These are phyloP conservation scores for Drosophila murphyi DNA, from an alignment of 1,140 invertebrate species.

Conservation along the genomic window DNA sequence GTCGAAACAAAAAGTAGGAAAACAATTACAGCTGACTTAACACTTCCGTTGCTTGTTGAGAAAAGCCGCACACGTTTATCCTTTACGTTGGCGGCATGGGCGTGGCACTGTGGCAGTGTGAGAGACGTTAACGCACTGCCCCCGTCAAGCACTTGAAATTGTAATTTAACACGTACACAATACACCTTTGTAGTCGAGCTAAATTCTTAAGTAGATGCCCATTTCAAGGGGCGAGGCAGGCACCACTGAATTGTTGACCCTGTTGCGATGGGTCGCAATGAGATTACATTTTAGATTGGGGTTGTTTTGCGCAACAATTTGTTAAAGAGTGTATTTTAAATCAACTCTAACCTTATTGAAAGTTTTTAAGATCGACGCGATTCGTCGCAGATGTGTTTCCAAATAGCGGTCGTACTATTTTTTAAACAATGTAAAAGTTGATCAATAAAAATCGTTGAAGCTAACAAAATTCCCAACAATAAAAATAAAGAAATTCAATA, in stretches of 20 bases:
- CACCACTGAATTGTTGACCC: constrained; percentile 6
- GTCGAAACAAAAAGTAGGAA: constrained; percentile 72
- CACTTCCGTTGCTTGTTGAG: constrained; percentile 79
- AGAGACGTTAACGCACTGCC: constrained; percentile 46
- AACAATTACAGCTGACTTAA: constrained; percentile 82
- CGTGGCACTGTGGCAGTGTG: background rate
- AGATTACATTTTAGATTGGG: background rate
- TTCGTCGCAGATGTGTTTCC: too few relatives aligned
- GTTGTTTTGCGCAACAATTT: too few relatives aligned
- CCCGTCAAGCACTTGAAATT: constrained; percentile 65
- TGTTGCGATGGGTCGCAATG: background rate
- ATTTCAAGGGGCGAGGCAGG: background rate
- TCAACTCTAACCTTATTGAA: too few relatives aligned
- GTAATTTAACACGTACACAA: constrained; percentile 76
- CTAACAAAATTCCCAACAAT: background rate
- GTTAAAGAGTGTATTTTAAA: too few relatives aligned
- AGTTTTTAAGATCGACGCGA: too few relatives aligned
- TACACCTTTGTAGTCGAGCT: constrained; percentile 13
- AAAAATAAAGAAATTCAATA: background rate
- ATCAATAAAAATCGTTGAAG: too few relatives aligned
- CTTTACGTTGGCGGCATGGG: background rate
- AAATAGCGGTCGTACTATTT: too few relatives aligned
- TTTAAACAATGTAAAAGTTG: too few relatives aligned
- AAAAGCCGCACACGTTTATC: constrained; percentile 69
- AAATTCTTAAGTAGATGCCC: constrained; percentile 10